Percentiles rank a stretch among this genome's conserved stretches.
Conservation (phyloP, 2,113 vertebrate genomes). For the Myotis lucifugus region DNA sequence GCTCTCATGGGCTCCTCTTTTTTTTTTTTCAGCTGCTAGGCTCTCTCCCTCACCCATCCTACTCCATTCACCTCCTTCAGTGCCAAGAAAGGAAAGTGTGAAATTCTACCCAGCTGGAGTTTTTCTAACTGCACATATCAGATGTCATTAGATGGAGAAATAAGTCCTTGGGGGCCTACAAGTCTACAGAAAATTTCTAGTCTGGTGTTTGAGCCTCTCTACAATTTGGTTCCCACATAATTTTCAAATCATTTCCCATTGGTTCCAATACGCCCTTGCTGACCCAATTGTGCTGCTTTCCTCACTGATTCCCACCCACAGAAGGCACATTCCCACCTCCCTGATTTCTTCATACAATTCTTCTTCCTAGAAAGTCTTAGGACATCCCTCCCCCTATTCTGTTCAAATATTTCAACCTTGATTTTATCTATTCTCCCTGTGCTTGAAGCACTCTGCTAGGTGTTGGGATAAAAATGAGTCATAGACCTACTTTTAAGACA, state of each 20-base stretch:
- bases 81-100: slow-evolving; percentile 67
- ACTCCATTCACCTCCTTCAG: slow-evolving; percentile 20
- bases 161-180: slow-evolving; percentile 50
- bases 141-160: slow-evolving; percentile 68
- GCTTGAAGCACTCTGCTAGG: background rate
- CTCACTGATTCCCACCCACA: background rate
- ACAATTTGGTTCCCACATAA: background rate
- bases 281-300: background rate
- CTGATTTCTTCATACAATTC: background rate
- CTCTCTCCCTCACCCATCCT: background rate
- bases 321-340: background rate
- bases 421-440: background rate
- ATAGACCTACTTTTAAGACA: background rate
- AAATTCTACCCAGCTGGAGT: slow-evolving; percentile 69
- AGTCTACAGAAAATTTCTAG: slow-evolving; percentile 65
- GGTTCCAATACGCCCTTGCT: background rate
- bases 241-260: slow-evolving; percentile 25
- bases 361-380: background rate
- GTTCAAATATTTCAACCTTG: background rate
- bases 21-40: background rate
- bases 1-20: background rate
- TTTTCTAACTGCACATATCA: slow-evolving; percentile 70
- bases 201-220: background rate
- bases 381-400: background rate
- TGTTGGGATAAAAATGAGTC: background rate